Conservation (phyloP, 2,888 invertebrate species). For the Epinotia demarniana region DNA sequence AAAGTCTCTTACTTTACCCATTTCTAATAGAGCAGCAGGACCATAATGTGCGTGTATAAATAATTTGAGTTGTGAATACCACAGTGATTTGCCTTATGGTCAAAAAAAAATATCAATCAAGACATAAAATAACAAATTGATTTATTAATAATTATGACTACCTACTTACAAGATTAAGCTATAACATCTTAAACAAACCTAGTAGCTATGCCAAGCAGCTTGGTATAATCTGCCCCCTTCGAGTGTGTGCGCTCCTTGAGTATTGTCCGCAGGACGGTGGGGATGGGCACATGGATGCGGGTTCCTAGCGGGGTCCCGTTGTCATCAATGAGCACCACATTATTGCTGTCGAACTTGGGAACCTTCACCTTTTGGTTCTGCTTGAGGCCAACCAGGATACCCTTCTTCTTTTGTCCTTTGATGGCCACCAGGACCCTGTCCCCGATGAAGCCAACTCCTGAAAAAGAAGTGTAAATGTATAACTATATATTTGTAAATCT, state of each 20-base stretch:
- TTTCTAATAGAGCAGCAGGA: too few relatives aligned
- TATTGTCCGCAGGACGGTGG: conserved; percentile 93
- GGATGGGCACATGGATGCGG: conserved; percentile 97
- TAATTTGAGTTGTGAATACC: too few relatives aligned
- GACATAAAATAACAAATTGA: conserved; percentile 34
- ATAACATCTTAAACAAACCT: conserved; percentile 88
- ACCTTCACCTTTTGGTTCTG: conserved; percentile 91
- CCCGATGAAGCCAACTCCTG: conserved; percentile 86
- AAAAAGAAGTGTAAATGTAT: conserved; percentile 45
- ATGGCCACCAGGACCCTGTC: conserved; percentile 97
- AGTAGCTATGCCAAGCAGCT: conserved; percentile 94
- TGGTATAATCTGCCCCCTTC: conserved; percentile 96
- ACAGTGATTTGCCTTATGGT: too few relatives aligned
- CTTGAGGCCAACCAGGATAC: conserved; percentile 94
- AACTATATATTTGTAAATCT: too few relatives aligned
- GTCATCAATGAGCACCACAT: conserved; percentile 97
- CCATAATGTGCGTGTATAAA: too few relatives aligned
- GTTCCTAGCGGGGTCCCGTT: conserved; percentile 97
- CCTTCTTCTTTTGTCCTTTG: conserved; percentile 97
- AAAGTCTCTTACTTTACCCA: too few relatives aligned
- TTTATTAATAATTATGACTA: conserved; percentile 56
- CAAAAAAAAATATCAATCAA: too few relatives aligned
- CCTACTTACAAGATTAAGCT: conserved; percentile 48
- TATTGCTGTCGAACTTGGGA: conserved; percentile 97
- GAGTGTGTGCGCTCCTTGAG: conserved; percentile 91